Percentiles rank a stretch among this genome's conserved stretches.
These are phyloP conservation scores for Poecilia picta DNA, from an alignment of 2,797 vertebrate genomes.

Conservation along the genomic window DNA sequence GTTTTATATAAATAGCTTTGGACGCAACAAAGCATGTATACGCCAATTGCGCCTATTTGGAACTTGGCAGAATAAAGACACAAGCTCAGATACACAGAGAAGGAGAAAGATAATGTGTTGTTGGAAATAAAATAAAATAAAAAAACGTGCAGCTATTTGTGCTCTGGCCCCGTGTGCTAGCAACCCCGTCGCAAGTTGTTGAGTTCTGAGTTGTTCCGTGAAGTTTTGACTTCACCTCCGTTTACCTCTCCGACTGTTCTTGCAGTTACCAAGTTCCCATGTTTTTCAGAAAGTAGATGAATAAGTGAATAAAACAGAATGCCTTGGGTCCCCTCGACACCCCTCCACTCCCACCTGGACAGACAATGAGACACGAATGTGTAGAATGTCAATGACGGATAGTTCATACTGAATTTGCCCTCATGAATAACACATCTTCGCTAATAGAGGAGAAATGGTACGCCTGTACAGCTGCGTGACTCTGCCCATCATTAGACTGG, in stretches of 20 bases:
- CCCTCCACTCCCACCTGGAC: conserved; percentile 32
- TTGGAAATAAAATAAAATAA: conserved; percentile 44
- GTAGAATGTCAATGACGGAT: conserved; percentile 83
- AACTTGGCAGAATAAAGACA: conserved; percentile 66
- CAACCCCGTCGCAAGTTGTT: conserved; percentile 47
- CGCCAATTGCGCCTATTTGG: conserved; percentile 68
- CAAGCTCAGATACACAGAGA: conserved; percentile 53
- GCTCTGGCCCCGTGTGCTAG: conserved; percentile 44
- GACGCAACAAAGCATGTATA: conserved; percentile 50
- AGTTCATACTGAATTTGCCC: conserved; percentile 83
- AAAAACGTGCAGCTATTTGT: conserved; percentile 50
- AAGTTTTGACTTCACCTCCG: conserved; percentile 19
- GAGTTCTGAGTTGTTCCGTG: conserved; percentile 32
- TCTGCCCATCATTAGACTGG: conserved; percentile 79
- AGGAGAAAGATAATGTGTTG: conserved; percentile 68
- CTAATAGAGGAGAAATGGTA: conserved; percentile 81
- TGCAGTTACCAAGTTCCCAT: conserved; percentile 39
- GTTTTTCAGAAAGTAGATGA: conserved; percentile 73
- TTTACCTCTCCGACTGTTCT: conserved; percentile 30
- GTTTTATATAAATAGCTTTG: conserved; percentile 69
- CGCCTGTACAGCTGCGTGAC: conserved; percentile 71
- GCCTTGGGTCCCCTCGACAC: conserved; percentile 47
- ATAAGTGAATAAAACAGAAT: conserved; percentile 77
- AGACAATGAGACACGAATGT: conserved; percentile 72
- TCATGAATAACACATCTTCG: conserved; percentile 85